These are phyloP conservation scores for Galerucella nymphaeae DNA, from an alignment of 2,888 invertebrate species.

Conservation along the genomic window DNA sequence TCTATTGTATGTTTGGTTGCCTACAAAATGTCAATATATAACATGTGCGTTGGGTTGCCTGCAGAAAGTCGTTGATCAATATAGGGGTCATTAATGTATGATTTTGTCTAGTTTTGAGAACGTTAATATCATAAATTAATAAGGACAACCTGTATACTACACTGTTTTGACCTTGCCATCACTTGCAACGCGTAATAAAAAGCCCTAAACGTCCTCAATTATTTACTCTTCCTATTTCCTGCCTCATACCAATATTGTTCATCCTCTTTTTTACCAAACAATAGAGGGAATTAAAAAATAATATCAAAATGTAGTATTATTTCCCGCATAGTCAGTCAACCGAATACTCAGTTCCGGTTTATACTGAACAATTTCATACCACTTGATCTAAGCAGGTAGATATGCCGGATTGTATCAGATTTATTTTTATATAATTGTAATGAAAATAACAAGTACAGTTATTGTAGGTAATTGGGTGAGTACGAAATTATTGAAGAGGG, in stretches of 20 bases:
- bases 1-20: too few species aligned
- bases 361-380: background rate
- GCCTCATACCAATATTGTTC: background rate
- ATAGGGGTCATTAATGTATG: too few species aligned
- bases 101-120: too few species aligned
- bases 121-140: too few species aligned
- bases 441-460: background rate
- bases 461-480: background rate
- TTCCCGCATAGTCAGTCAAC: constrained; percentile 8
- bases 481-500: too few species aligned
- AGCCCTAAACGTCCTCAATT: background rate
- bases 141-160: background rate
- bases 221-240: background rate
- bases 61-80: too few species aligned
- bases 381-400: background rate
- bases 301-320: background rate
- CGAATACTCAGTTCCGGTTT: background rate
- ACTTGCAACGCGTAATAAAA: background rate
- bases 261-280: constrained; percentile 2
- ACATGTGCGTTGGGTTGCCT: too few species aligned
- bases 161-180: background rate
- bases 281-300: background rate
- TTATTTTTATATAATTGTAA: background rate
- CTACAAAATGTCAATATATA: too few species aligned
- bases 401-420: background rate